Evolutionary conservation across 2,113 vertebrate genomes (phyloP).

Genomic region (Fregetta grallaria): DNA sequence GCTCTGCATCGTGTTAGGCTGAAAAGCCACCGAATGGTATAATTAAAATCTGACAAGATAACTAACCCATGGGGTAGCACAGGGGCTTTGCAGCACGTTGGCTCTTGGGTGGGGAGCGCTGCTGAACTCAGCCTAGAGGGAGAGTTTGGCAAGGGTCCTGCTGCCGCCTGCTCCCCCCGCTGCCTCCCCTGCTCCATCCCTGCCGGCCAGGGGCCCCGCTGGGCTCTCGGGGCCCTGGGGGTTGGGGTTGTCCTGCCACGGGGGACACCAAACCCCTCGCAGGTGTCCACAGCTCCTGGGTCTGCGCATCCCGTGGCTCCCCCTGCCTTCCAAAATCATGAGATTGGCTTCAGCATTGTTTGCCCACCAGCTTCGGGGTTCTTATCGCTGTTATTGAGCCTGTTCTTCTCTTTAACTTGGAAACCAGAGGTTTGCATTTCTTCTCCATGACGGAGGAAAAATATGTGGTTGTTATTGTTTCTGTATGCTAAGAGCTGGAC

Average conservation of each 20-base stretch:
- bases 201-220: not conserved
- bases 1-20: not conserved
- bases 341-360: not conserved
- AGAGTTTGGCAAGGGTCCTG: not conserved
- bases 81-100: not conserved
- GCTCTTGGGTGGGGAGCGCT: not conserved
- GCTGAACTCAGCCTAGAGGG: not conserved
- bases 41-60: not conserved
- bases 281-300: not conserved
- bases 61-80: not conserved
- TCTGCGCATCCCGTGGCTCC: not conserved
- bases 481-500: not conserved
- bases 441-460: not conserved
- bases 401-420: not conserved
- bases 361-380: not conserved
- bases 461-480: not conserved
- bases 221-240: not conserved
- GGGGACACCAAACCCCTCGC: not conserved
- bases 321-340: not conserved
- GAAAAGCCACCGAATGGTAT: not conserved
- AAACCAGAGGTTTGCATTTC: not conserved
- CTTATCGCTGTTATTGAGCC: not conserved
- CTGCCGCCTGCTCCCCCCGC: not conserved
- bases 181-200: not conserved
- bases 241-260: not conserved